These are phyloP conservation scores for Coptodon rendalli DNA, from an alignment of 2,113 vertebrate species.

Conservation along the genomic window DNA sequence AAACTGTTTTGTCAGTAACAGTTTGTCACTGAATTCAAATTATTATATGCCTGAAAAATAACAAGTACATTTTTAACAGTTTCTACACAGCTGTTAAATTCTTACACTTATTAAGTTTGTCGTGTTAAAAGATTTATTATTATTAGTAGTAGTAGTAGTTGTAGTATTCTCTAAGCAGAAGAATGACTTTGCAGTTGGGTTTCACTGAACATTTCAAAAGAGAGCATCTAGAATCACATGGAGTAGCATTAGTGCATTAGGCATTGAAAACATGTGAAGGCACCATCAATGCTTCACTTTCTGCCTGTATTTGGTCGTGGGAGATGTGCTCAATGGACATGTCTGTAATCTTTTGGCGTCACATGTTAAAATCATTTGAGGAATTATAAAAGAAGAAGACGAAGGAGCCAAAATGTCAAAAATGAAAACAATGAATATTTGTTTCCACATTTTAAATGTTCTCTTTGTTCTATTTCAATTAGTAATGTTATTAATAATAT, in stretches of 20 bases:
- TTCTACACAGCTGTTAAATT: neutral
- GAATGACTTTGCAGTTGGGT: neutral
- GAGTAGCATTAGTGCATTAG: neutral
- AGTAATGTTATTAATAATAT: neutral
- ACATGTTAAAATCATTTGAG: neutral
- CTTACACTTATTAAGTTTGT: neutral
- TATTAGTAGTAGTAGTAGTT: neutral
- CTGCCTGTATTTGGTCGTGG: neutral
- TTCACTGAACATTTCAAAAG: neutral
- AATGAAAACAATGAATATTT: neutral
- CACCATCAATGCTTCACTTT: neutral
- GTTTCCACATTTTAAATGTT: neutral
- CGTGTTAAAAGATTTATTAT: accelerated
- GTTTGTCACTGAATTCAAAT: neutral
- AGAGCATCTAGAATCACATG: neutral
- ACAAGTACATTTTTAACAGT: neutral
- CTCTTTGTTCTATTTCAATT: neutral
- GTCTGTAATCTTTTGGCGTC: neutral
- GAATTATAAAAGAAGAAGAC: neutral
- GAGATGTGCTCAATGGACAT: neutral
- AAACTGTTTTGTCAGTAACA: neutral
- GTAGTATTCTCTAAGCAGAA: neutral
- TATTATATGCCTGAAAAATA: neutral
- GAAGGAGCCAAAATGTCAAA: neutral
- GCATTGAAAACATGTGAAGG: neutral